phyloP scores from a whole-genome alignment of 2,888 invertebrate species.

The Trissoscelio sp. region DNA sequence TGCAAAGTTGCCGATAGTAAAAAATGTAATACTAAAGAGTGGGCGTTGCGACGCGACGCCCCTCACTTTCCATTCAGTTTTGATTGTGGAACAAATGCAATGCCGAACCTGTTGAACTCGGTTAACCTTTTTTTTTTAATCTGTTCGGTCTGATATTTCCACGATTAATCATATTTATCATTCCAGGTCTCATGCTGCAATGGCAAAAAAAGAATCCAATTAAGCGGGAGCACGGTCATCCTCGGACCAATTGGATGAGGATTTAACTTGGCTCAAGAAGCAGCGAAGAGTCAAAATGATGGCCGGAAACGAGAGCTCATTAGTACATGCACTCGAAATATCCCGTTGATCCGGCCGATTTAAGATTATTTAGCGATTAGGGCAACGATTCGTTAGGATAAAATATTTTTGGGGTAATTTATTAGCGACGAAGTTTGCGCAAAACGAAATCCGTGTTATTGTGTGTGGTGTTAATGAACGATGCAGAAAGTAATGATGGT shows the following conservation, averaged over 20 bases:
- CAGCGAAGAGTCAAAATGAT: slow-evolving; percentile 19
- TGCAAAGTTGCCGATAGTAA: slow-evolving; percentile 24
- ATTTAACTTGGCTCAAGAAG: slow-evolving; percentile 74
- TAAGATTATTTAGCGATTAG: slow-evolving; percentile 37
- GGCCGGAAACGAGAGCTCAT: slow-evolving; percentile 30
- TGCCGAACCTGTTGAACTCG: slow-evolving; percentile 22
- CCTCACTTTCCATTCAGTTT: background rate
- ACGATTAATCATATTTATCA: slow-evolving; percentile 4
- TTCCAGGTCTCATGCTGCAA: background rate
- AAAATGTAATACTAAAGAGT: slow-evolving; percentile 19
- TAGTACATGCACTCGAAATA: slow-evolving; percentile 27
- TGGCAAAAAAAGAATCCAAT: slow-evolving; percentile 72
- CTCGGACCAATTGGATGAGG: slow-evolving; percentile 75
- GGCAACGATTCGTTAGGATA: slow-evolving; percentile 15
- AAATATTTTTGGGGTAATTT: too few species aligned
- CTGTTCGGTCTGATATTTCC: background rate
- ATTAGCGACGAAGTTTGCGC: background rate
- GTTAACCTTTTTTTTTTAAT: background rate
- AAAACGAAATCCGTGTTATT: slow-evolving; percentile 7
- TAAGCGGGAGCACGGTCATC: slow-evolving; percentile 71
- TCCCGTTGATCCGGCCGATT: slow-evolving; percentile 8
- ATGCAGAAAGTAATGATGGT: slow-evolving; percentile 11
- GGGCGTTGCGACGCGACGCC: background rate
- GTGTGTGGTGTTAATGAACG: slow-evolving; percentile 51
- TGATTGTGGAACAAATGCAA: slow-evolving; percentile 4